These are phyloP conservation scores for Parnassius glacialis DNA, from an alignment of 2,888 invertebrate species.

Conservation along the genomic window DNA sequence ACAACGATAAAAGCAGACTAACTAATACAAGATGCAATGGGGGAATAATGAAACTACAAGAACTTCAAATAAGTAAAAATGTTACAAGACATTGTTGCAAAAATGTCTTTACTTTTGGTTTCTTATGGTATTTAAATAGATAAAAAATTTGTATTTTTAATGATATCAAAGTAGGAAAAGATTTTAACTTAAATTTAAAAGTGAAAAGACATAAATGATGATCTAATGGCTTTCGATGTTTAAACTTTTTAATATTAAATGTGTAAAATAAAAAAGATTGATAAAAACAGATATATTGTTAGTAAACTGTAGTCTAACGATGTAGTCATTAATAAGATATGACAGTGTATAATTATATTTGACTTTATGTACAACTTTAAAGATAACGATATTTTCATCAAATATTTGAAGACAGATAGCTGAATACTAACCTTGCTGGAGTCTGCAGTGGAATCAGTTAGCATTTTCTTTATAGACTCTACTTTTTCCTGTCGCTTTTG, in stretches of 20 bases:
- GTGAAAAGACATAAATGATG: background rate
- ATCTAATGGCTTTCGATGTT: background rate
- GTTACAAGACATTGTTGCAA: conserved; percentile 6
- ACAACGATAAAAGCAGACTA: conserved; percentile 61
- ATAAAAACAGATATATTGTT: background rate
- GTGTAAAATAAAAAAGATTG: background rate
- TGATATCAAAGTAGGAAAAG: background rate
- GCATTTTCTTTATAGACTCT: conserved; percentile 94
- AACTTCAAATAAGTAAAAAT: conserved; percentile 7
- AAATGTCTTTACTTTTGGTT: conserved; percentile 7
- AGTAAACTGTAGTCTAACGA: no score
- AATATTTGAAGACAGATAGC: conserved; percentile 8
- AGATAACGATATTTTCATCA: conserved; percentile 1
- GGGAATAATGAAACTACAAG: conserved; percentile 20
- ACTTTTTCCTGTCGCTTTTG: conserved; percentile 92
- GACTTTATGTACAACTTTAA: background rate
- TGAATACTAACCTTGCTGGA: conserved; percentile 62
- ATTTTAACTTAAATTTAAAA: background rate
- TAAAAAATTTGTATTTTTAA: background rate
- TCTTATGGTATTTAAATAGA: background rate
- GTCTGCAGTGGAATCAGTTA: conserved; percentile 84
- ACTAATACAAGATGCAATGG: conserved; percentile 44
- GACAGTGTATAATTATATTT: background rate
- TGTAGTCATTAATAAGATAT: background rate
- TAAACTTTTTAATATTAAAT: background rate